Percentiles rank a stretch among this genome's conserved stretches.
These are phyloP conservation scores for Latrodectus geometricus DNA, from an alignment of 1,140 invertebrate species.

Conservation along the genomic window DNA sequence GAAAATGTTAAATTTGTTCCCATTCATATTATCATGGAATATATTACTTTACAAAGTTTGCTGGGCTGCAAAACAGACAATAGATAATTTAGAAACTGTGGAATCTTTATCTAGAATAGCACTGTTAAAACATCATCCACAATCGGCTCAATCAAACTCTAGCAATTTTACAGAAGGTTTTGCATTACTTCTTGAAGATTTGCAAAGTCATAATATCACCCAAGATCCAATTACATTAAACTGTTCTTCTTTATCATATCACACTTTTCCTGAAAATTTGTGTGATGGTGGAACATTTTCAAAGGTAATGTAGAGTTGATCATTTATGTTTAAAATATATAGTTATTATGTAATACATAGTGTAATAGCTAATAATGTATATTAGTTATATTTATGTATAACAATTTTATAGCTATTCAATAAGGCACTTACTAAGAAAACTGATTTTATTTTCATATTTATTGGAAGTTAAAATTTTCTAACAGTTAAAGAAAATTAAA, in stretches of 20 bases:
- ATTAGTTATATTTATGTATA: too few species aligned
- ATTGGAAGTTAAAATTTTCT: too few species aligned
- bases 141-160: conserved; percentile 16
- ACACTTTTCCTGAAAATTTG: conserved; percentile 16
- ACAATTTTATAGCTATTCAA: too few species aligned
- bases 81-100: conserved; percentile 45
- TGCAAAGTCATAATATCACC: conserved; percentile 46
- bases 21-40: background rate
- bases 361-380: too few species aligned
- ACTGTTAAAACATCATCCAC: conserved; percentile 49
- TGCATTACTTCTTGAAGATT: conserved; percentile 36
- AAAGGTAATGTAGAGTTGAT: conserved; percentile 20
- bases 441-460: too few species aligned
- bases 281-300: conserved; percentile 41
- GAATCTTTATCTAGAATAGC: conserved; percentile 54
- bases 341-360: too few species aligned
- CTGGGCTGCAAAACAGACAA: conserved; percentile 16
- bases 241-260: conserved; percentile 42
- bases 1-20: background rate
- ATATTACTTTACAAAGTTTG: background rate
- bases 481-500: too few species aligned
- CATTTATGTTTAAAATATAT: background rate
- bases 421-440: too few species aligned
- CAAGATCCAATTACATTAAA: conserved; percentile 10
- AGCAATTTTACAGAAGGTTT: conserved; percentile 39